phyloP scores from a whole-genome alignment of 2,113 vertebrate genomes.

The Tachycineta bicolor region DNA sequence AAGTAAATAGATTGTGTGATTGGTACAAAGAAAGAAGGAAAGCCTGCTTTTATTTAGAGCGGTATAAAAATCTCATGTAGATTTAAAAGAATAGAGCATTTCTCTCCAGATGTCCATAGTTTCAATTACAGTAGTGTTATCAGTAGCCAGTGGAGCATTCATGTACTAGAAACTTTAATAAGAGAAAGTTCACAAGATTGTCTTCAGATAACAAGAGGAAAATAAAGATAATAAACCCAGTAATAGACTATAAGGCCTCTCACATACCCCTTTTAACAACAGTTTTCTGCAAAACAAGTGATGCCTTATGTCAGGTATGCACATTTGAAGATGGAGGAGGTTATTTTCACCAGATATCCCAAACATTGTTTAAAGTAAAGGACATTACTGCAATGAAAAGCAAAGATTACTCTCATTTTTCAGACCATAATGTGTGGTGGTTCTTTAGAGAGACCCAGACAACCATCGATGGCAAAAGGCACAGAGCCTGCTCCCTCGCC shows the following conservation, averaged over 20 bases:
- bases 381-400: not conserved
- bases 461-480: too few relatives aligned
- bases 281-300: not conserved
- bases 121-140: not conserved
- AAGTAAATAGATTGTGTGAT: not conserved
- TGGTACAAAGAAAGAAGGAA: not conserved
- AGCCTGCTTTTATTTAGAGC: not conserved
- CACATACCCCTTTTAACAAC: not conserved
- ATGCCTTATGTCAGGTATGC: not conserved
- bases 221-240: not conserved
- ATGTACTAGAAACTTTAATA: not conserved
- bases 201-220: not conserved
- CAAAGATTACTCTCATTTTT: not conserved
- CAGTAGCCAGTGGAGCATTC: not conserved
- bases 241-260: not conserved
- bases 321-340: not conserved
- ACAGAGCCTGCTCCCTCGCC: too few relatives aligned
- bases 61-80: not conserved
- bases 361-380: not conserved
- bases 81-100: not conserved
- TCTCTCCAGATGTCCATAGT: not conserved
- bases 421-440: not conserved
- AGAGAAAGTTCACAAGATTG: not conserved
- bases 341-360: not conserved
- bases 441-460: too few relatives aligned